Conservation (phyloP, 2,888 invertebrate species). For the Geotrupes spiniger region DNA sequence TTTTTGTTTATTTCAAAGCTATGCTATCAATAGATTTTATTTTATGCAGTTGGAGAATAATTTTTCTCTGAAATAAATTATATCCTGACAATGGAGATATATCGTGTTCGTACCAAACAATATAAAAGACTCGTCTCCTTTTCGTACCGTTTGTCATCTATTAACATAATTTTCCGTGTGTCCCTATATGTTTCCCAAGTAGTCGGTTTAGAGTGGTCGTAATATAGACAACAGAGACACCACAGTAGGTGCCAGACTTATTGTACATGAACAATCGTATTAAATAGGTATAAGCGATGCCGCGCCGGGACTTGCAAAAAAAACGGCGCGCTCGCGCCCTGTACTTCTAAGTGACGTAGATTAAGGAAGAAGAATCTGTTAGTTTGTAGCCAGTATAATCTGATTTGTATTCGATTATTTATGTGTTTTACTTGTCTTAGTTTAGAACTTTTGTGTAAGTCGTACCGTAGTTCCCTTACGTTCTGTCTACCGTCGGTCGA, state of each 20-base stretch:
- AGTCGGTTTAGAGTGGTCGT: constrained; percentile 6
- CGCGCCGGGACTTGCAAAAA: not conserved
- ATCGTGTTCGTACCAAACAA: no score
- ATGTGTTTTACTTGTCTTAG: constrained; percentile 12
- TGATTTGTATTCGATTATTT: constrained; percentile 19
- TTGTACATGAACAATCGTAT: constrained; percentile 25
- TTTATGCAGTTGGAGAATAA: no score
- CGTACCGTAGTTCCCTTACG: not conserved
- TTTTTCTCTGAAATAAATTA: no score
- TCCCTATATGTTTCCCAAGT: no score
- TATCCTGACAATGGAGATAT: no score
- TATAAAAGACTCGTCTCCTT: no score
- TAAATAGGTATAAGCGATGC: constrained; percentile 1
- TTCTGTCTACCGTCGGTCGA: no score
- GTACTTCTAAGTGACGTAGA: not conserved
- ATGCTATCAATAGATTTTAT: no score
- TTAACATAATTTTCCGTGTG: no score
- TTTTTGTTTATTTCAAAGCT: no score
- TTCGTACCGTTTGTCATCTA: no score
- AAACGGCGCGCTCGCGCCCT: not conserved
- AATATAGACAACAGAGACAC: constrained; percentile 27
- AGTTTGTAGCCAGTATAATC: constrained; percentile 12
- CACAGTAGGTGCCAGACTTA: constrained; percentile 29
- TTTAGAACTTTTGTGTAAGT: constrained; percentile 3
- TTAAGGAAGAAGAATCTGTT: constrained; percentile 1